Evolutionary conservation across 2,888 invertebrate genomes (phyloP).

Genomic region (Aphidoletes aphidimyza): DNA sequence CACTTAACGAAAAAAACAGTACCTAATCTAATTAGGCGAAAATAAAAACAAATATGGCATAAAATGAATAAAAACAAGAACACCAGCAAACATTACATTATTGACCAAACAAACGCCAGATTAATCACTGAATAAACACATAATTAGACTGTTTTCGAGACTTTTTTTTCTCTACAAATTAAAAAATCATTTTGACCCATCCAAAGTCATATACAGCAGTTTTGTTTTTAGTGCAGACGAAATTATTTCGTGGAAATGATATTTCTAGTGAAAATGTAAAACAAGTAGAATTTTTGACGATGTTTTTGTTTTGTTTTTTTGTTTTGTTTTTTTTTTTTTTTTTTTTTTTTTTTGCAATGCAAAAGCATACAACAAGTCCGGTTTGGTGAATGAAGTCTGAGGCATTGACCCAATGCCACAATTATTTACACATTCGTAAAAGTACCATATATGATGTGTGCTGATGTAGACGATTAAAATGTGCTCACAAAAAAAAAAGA

Average conservation of each 20-base stretch:
- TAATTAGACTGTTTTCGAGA: not conserved
- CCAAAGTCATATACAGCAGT: not conserved
- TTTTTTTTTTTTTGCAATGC: no score
- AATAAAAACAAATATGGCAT: not conserved
- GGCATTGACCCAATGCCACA: conserved; percentile 47
- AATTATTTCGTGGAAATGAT: not conserved
- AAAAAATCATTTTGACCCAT: not conserved
- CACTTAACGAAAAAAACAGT: no score
- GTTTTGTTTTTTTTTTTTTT: not conserved
- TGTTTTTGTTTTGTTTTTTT: no score
- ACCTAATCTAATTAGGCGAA: conserved; percentile 37
- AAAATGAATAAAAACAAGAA: conserved; percentile 11
- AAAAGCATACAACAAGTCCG: not conserved
- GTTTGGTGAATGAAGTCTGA: not conserved
- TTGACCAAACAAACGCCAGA: not conserved
- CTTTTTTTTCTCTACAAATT: not conserved
- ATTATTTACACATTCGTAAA: conserved; percentile 3
- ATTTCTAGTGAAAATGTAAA: not conserved
- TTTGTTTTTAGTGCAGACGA: not conserved
- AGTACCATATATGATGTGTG: no score
- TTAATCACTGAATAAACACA: no score
- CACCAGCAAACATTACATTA: not conserved
- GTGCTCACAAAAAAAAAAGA: not conserved
- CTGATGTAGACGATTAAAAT: not conserved
- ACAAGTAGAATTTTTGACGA: not conserved